Evolutionary conservation across 1,140 invertebrate species (phyloP).

Genomic region (Drosophila carrolli): DNA sequence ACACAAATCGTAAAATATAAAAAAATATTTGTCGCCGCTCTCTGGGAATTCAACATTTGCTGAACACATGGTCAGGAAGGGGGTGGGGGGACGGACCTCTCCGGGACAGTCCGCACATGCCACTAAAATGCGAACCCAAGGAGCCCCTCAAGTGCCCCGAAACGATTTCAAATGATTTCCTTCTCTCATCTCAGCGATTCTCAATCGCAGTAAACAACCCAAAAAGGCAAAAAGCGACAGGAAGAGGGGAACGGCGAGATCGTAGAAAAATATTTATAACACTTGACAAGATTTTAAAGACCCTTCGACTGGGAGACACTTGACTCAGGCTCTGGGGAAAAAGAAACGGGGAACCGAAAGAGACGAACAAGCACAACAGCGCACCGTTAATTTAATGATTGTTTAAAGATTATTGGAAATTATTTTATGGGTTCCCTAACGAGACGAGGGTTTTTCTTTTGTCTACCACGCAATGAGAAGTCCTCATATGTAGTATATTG

Average conservation of each 20-base stretch:
- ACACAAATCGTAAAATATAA: conserved; percentile 34
- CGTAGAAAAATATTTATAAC: conserved; percentile 79
- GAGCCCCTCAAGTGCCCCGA: conserved; percentile 65
- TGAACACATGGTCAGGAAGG: conserved; percentile 59
- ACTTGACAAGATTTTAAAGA: conserved; percentile 75
- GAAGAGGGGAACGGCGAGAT: conserved; percentile 26
- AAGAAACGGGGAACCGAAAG: conserved; percentile 22
- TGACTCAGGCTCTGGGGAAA: conserved; percentile 43
- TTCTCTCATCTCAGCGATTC: conserved; percentile 21
- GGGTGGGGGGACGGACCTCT: conserved; percentile 20
- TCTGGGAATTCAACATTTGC: conserved; percentile 64
- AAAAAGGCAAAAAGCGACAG: conserved; percentile 3
- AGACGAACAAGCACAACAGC: conserved; percentile 48
- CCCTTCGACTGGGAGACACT: conserved; percentile 58
- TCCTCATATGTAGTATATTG: not conserved
- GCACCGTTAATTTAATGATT: conserved; percentile 78
- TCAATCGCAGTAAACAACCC: conserved; percentile 25
- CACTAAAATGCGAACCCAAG: conserved; percentile 17
- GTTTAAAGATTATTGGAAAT: conserved; percentile 82
- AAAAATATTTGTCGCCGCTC: conserved; percentile 56
- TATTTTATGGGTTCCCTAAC: conserved; percentile 76
- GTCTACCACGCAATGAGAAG: conserved; percentile 5
- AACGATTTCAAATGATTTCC: conserved; percentile 65
- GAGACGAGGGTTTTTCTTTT: conserved; percentile 55
- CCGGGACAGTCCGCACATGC: conserved; percentile 51